Conservation (phyloP, 2,888 invertebrate species). For the Pandemis cinnamomeana region DNA sequence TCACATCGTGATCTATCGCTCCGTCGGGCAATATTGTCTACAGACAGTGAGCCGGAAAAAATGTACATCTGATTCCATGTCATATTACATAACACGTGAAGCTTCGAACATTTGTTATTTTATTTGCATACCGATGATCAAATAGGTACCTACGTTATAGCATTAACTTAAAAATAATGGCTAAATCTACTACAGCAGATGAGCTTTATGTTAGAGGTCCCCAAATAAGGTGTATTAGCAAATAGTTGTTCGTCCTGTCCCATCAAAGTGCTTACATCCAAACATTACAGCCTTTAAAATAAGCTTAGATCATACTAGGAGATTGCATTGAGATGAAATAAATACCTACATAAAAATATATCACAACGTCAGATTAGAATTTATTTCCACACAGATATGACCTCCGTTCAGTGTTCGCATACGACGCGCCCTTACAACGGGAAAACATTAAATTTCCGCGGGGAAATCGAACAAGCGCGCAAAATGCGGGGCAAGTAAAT, state of each 20-base stretch:
- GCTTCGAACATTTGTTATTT: neutral
- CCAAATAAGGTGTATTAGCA: no score
- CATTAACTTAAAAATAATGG: neutral
- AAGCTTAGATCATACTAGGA: neutral
- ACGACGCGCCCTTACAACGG: neutral
- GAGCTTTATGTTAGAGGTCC: no score
- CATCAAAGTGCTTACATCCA: neutral
- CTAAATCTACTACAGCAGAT: no score
- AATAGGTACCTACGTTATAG: neutral
- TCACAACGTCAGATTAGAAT: neutral
- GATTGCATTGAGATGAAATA: no score
- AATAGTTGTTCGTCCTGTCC: no score
- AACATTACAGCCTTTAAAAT: neutral
- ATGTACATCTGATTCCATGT: neutral
- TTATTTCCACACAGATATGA: neutral
- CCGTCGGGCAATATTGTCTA: slow-evolving; percentile 3
- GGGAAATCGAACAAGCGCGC: slow-evolving; percentile 6
- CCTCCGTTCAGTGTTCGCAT: neutral
- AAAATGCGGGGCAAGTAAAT: neutral
- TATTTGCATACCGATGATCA: neutral
- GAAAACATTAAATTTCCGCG: slow-evolving; percentile 9
- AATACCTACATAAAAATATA: neutral
- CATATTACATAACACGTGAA: neutral
- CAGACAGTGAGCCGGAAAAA: slow-evolving; percentile 1
- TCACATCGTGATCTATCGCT: slow-evolving; percentile 12